Evolutionary conservation across 2,113 vertebrate species (phyloP), one percentile per base, ranked within the genome.

Genomic region (Dolichallabes microphthalmus): DNA sequence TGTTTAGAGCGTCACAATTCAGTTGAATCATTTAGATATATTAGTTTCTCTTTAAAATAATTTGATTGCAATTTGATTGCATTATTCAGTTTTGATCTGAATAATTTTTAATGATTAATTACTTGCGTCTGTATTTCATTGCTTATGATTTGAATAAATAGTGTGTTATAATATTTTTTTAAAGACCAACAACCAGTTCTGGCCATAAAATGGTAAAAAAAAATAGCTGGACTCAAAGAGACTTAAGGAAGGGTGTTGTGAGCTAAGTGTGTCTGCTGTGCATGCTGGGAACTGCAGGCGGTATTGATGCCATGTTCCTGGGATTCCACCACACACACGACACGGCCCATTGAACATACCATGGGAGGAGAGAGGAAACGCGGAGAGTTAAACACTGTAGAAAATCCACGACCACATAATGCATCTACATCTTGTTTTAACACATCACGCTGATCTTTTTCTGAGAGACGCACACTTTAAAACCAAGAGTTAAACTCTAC

Each of bases 201-300:
- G 57, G 17, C 35, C n/a, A 78, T 58, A 2, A 78, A n/a, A 45
- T 20, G 1, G 78, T 63, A 30, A 61, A 63, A 63, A 63, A 63
- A 85, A 75, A 66, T n/a, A 83, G 78, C n/a, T 60, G 57, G 74
- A 89, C 12, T 85, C 52, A 79, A 85, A 82, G n/a, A 27, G 39
- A 66, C 57, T 63, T 80, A 75, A 83, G 58, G 73, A 66, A 83
- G 78, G 81, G 61, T 52, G 75, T 13, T 80, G 66, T 83, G 61
- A 82, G 66, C 71, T 76, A 74, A 86, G 60, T 2, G 35, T 75
- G 75, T 86, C 75, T 10, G 20, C 73, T 30, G 45, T 66, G 74
- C 58, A 79, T 19, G 66, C 81, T 82, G 81, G 52, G 79, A 88
- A 82, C 71, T 77, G 60, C 76, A 68, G 39, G 82, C 71, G 5